Base-by-base conservation (phyloP, 1,140 invertebrate genomes). In the Ptiloglossa arizonensis region DNA sequence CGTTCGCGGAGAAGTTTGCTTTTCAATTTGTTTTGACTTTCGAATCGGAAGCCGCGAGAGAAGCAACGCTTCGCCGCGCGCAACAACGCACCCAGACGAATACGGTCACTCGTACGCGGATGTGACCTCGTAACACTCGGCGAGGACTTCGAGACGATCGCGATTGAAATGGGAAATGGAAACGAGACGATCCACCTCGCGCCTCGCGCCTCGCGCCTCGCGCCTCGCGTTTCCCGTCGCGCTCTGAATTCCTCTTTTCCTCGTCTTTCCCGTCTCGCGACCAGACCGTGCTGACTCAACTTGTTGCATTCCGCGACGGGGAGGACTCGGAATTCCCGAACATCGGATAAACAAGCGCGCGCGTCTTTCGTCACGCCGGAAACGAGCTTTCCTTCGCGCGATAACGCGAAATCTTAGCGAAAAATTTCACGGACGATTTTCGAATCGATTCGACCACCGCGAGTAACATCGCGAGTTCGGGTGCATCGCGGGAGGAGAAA, bases 111-210 rank as follows among this genome's bases (percentile, higher is more conserved):
- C 41, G 66, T 29, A 77, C 73, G 73, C 73, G 73, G 79, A 80
- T 80, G 29, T 77, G 79, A 77, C 73, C 79, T 80, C 79, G 73
- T 77, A 77, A 77, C 73, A 57, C 73, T 22, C 69, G 50, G 3
- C 71, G 77, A 48, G 62, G 46, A 76, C 48, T 62, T 22, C 17
- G 41, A 67, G 71, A 75, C 54, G 76, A 79, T 74, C 70, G 9
- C 63, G 35, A 22, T 73, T 62, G 54, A 74, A 73, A 79, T 74
- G 54, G 71, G 32, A 79, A 79, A 73, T 73, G 60, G 60, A 68
- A 66, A 62, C 27, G 24, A 35, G 35, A 72, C 48, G 8, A 38
- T 46, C 54, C 56, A 27, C 56, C 27, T 29, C 19, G 54, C n/a
- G 24, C 24, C 1, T 0, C 5, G 13, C 24, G 62, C n/a, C n/a